Evolutionary conservation across 2,113 vertebrate genomes (phyloP), one percentile per base, ranked within the genome.

Genomic region (Hyla sarda): DNA sequence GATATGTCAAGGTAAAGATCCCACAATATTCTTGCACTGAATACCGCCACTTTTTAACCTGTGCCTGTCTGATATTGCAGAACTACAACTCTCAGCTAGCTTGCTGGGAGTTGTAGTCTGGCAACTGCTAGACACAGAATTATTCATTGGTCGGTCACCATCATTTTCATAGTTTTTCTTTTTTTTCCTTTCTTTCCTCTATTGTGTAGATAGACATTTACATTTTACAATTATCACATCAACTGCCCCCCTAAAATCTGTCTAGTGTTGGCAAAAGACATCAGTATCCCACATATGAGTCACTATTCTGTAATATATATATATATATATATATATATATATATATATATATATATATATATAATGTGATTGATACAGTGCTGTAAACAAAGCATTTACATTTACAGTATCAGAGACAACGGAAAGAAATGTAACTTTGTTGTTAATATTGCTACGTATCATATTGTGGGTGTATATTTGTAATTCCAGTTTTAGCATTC

Each of bases 1-100:
- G 93, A 0, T 93, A 90, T 34, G 37, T 92, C 30, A 94, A 95
- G 95, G 95, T 96, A 92, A 14, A 41, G 23, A 32, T 56, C 82
- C 19, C 13, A 54, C 19, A 21, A 32, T 50, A 9, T 5, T 30
- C 32, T 17, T 3, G 8, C 65, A 34, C 17, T 41, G 0, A 21
- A 4, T 12, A 71, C 23, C 67, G 23, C 19, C 9, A 41, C 6
- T 23, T 6, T 71, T 16, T 16, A 19, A 30, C 16, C 30, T 69
- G 65, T 25, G 23, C 11, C 23, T 25, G n/a, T n/a, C n/a, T n/a
- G n/a, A n/a, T n/a, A 5, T 60, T 60, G 2, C 50, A 17, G 17
- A 17, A 52, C 50, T 52, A 3, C 2, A 2, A 25, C 23, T 25
- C 58, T 9, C 58, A 30, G 58, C 17, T 50, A 23, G 8, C 58